These are phyloP conservation scores for Eira barbara DNA, from an alignment of 2,113 vertebrate genomes.

Conservation along the genomic window DNA sequence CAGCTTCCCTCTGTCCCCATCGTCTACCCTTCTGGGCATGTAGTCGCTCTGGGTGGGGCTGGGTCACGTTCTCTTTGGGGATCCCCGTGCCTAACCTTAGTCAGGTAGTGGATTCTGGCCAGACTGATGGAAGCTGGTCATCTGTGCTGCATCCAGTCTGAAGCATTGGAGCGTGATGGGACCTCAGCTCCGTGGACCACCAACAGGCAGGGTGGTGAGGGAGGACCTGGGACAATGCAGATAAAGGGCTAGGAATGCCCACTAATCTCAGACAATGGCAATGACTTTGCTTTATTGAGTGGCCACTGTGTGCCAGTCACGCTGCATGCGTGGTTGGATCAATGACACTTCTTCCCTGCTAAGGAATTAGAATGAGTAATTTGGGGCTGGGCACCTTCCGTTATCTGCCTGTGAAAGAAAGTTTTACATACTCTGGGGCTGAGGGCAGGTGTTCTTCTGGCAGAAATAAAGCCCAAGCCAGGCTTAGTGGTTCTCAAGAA, in stretches of 20 bases:
- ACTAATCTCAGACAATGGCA: rapidly evolving
- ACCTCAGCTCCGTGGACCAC: background rate
- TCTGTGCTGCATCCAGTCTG: background rate
- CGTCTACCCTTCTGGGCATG: no score
- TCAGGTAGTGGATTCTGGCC: background rate
- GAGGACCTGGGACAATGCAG: no score
- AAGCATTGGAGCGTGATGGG: background rate
- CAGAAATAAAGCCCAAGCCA: background rate
- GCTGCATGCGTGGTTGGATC: background rate
- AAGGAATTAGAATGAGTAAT: background rate
- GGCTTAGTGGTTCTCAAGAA: background rate
- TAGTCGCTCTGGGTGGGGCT: no score
- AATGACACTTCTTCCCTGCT: background rate
- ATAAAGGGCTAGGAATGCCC: background rate
- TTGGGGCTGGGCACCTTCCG: background rate
- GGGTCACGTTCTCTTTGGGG: background rate
- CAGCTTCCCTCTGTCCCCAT: background rate
- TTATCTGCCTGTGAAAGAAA: background rate
- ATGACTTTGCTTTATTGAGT: background rate
- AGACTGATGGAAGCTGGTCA: background rate
- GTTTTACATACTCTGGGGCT: background rate
- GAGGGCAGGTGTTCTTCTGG: background rate
- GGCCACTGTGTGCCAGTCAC: no score
- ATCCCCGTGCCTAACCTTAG: background rate
- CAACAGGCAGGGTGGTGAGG: background rate